Evolutionary conservation across 1,140 invertebrate species (phyloP).

Genomic region (Cotesia typhae): DNA sequence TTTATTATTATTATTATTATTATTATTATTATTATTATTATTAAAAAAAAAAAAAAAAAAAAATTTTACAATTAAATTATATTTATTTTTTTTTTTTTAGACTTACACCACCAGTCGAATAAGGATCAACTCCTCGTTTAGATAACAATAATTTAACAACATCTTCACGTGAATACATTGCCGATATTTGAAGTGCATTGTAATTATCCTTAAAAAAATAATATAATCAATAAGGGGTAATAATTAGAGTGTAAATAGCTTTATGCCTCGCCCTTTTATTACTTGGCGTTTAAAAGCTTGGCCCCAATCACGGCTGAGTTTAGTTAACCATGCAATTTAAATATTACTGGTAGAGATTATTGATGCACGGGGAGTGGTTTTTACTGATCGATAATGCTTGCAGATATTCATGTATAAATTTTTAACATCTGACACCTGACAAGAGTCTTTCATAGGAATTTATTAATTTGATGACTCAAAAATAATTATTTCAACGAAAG

Average conservation of each 20-base stretch:
- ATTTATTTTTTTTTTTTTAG: background rate
- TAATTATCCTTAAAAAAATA: slow-evolving; percentile 82
- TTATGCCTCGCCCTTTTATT: slow-evolving; percentile 48
- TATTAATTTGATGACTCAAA: too few relatives aligned
- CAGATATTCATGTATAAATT: background rate
- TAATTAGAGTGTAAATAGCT: slow-evolving; percentile 46
- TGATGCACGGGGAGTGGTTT: slow-evolving; percentile 47
- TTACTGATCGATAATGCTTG: slow-evolving; percentile 46
- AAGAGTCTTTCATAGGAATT: too few relatives aligned
- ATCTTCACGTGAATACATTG: slow-evolving; percentile 93
- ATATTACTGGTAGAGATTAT: slow-evolving; percentile 52
- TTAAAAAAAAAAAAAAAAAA: slow-evolving; percentile 31
- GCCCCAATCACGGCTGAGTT: slow-evolving; percentile 51
- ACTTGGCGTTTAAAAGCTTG: slow-evolving; percentile 7
- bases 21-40: too few relatives aligned
- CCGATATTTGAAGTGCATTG: slow-evolving; percentile 91
- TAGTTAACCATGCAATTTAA: slow-evolving; percentile 59
- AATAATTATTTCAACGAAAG: slow-evolving; percentile 30
- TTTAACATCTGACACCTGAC: too few relatives aligned
- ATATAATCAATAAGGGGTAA: slow-evolving; percentile 41
- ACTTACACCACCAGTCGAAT: slow-evolving; percentile 91
- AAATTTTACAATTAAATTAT: slow-evolving; percentile 19
- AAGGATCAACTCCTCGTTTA: slow-evolving; percentile 90
- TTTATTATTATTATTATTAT: too few relatives aligned
- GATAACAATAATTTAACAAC: slow-evolving; percentile 89